Base-by-base conservation (phyloP, 2,113 vertebrate species). In the Mus pahari region DNA sequence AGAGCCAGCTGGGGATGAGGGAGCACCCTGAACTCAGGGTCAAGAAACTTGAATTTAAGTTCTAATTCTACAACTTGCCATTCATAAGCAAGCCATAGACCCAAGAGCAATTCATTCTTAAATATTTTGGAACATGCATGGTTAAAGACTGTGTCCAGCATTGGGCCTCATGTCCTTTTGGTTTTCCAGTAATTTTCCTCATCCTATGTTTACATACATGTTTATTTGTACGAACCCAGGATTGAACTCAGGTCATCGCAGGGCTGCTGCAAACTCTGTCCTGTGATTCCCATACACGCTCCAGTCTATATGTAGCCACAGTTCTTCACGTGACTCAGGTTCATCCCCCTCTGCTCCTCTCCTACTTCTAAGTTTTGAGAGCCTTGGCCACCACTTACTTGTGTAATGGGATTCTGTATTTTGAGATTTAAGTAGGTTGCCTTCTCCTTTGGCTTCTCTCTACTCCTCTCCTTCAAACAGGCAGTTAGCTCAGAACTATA, bases 81-180 rank as follows among this genome's bases (percentile, higher is more conserved):
- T 60, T 79, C 90, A 89, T 45, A 95, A 84, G 87, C 50, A 88
- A 87, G 91, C 70, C 42, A 24, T 24, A 64, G 79, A 62, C 45
- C 64, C 42, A 75, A 42, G 31, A 3, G 77, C 55, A 74, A 60
- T 62, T 42, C 26, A 8, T 84, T 84, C 82, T 45, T 12, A 91
- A 89, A 66, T 83, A 91, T 68, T 91, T 93, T 60, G 19, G n/a
- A 90, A 22, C 9, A 48, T 2, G 73, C 71, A 26, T 3, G n/a
- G 39, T 16, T 84, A 93, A 36, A 22, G 75, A 39, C 39, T 62
- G 7, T 71, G 53, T 22, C 24, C 42, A 20, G 90, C 24, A 12
- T 11, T 83, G 39, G n/a, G 50, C 36, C 55, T 92, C 24, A 22
- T n/a, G 20, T 28, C 71, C 39, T 60, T 58, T 55, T 48, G 16